A percentile compares a stretch with the other conserved stretches of the same genome.
Conservation (phyloP, 2,888 invertebrate species). For the Pilophorus perplexus region DNA sequence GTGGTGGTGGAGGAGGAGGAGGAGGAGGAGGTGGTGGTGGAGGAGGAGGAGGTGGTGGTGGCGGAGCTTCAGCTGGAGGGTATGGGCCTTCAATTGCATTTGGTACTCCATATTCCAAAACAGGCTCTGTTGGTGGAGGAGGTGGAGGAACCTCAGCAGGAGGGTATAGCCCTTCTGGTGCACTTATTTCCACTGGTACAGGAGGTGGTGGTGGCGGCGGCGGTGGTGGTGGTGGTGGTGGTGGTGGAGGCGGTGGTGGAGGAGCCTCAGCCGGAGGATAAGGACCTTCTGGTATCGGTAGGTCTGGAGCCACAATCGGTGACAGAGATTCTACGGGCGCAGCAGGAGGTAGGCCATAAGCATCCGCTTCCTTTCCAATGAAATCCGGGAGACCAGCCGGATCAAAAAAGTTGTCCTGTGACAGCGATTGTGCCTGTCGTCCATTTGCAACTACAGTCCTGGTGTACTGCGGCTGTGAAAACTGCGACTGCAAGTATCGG, state of each 20-base stretch:
- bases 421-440: too few species aligned
- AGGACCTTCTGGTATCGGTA: slow-evolving; percentile 5
- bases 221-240: slow-evolving; percentile 20
- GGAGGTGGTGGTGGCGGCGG: slow-evolving; percentile 8
- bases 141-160: slow-evolving; percentile 40
- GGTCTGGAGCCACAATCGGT: background rate
- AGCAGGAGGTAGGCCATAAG: slow-evolving; percentile 15
- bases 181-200: background rate
- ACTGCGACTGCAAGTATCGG: too few species aligned
- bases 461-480: background rate
- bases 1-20: slow-evolving; percentile 9
- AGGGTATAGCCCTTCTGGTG: slow-evolving; percentile 12
- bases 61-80: slow-evolving; percentile 48
- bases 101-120: slow-evolving; percentile 20
- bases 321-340: slow-evolving; percentile 4
- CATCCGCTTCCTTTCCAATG: slow-evolving; percentile 7
- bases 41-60: slow-evolving; percentile 45
- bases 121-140: slow-evolving; percentile 47
- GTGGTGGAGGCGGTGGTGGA: slow-evolving; percentile 20
- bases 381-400: too few species aligned
- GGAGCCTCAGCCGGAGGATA: slow-evolving; percentile 5
- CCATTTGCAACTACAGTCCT: background rate
- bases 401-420: too few species aligned
- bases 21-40: slow-evolving; percentile 49
- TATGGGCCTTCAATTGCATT: slow-evolving; percentile 51